Evolutionary conservation across 2,888 invertebrate species (phyloP).

Genomic region (Cremastinae sp.): DNA sequence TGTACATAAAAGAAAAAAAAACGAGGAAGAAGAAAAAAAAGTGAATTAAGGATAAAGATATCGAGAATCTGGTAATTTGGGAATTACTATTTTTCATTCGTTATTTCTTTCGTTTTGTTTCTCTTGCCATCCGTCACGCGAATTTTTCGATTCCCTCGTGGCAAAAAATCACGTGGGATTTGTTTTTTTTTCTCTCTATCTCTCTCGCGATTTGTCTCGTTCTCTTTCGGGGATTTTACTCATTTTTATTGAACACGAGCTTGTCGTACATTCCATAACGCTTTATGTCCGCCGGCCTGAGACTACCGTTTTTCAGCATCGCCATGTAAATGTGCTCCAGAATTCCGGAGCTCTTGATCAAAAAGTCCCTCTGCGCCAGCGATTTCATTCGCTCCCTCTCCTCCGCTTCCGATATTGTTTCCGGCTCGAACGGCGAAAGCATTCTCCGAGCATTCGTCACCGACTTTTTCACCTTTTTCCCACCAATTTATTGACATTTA

Average conservation of each 20-base stretch:
- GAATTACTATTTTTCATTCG: constrained; percentile 2
- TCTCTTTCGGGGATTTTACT: constrained; percentile 27
- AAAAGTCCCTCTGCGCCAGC: constrained; percentile 86
- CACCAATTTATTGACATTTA: too few relatives aligned
- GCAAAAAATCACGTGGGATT: not conserved
- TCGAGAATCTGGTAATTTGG: constrained; percentile 42
- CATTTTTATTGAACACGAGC: constrained; percentile 67
- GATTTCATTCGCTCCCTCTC: constrained; percentile 86
- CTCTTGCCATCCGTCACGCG: not conserved
- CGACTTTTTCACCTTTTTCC: constrained; percentile 71
- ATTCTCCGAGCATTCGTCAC: constrained; percentile 23
- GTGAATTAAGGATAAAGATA: constrained; percentile 42
- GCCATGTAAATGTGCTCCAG: constrained; percentile 85
- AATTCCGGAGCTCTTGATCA: constrained; percentile 87
- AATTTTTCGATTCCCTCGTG: not conserved
- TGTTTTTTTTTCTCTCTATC: not conserved
- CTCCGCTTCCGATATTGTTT: constrained; percentile 86
- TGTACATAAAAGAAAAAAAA: constrained; percentile 52
- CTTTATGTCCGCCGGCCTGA: constrained; percentile 85
- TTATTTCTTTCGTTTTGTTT: constrained; percentile 4
- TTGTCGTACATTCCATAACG: constrained; percentile 85
- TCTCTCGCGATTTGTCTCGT: not conserved
- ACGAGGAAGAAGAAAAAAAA: not conserved
- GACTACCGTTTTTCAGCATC: constrained; percentile 86
- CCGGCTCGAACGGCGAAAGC: constrained; percentile 84